These are phyloP conservation scores for Lasiurus cinereus DNA, from an alignment of 2,113 vertebrate genomes.

Conservation along the genomic window DNA sequence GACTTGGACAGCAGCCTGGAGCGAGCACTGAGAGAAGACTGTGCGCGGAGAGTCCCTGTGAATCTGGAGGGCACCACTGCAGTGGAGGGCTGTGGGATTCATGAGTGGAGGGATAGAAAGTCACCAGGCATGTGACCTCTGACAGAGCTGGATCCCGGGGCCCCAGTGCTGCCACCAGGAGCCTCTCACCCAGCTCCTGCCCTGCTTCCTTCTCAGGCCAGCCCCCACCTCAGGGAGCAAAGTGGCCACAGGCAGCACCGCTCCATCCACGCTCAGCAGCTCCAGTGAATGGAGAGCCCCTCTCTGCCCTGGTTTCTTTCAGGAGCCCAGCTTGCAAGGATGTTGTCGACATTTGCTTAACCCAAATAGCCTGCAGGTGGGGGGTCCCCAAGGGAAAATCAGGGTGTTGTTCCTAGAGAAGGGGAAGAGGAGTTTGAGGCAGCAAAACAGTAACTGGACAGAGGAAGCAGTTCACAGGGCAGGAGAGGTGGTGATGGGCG, in stretches of 20 bases:
- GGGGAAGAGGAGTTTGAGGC: neutral
- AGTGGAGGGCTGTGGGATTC: neutral
- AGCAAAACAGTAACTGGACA: too few species aligned
- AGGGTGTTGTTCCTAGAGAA: neutral
- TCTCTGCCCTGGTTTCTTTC: neutral
- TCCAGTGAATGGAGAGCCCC: neutral
- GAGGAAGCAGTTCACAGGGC: neutral
- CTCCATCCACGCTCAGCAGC: neutral
- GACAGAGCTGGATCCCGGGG: neutral
- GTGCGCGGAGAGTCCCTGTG: neutral
- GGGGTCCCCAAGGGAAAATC: neutral
- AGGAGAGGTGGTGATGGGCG: fast-evolving
- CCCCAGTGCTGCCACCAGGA: neutral
- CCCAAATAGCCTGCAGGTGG: neutral
- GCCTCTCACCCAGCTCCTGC: neutral
- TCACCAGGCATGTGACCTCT: neutral
- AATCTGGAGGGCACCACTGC: neutral
- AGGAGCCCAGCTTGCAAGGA: neutral
- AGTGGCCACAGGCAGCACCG: neutral
- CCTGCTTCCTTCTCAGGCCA: neutral
- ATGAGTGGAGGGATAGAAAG: neutral
- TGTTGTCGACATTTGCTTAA: too few species aligned
- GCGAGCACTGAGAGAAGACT: neutral
- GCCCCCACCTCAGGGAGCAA: neutral
- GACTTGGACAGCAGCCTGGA: neutral